A percentile compares a stretch with the other conserved stretches of the same genome.
phyloP scores from a whole-genome alignment of 2,113 vertebrate genomes.

The Caracal caracal region DNA sequence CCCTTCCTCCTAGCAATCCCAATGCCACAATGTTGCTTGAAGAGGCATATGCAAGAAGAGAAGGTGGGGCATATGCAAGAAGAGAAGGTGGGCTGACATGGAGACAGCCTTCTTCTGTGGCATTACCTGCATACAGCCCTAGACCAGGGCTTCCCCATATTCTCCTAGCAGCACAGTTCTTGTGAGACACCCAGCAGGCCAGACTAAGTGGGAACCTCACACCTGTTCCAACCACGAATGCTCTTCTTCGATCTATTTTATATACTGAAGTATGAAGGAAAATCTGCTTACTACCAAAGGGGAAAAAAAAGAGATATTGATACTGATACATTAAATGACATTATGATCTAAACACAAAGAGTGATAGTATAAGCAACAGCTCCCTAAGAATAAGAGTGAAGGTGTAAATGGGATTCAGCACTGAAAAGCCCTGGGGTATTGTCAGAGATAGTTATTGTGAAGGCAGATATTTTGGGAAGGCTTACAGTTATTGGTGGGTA shows the following conservation, averaged over 20 bases:
- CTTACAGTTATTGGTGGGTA: not conserved
- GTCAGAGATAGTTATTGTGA: not conserved
- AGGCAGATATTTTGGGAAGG: not conserved
- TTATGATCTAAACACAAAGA: not conserved
- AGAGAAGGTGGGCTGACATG: too few relatives aligned
- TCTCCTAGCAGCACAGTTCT: not conserved
- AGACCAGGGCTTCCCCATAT: not conserved
- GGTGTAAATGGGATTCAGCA: not conserved
- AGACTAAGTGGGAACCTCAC: not conserved
- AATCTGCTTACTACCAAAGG: not conserved
- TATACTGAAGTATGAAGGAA: not conserved
- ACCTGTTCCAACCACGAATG: not conserved
- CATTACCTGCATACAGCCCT: not conserved
- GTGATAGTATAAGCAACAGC: not conserved
- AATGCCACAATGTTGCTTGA: not conserved
- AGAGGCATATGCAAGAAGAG: not conserved
- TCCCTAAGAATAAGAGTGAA: not conserved
- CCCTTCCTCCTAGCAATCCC: not conserved
- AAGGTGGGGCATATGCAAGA: accelerated
- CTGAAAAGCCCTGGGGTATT: not conserved
- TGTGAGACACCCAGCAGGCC: not conserved
- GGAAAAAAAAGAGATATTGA: not conserved
- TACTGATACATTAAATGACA: not conserved
- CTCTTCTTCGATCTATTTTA: not conserved
- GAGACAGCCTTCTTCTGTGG: not conserved